A percentile compares a stretch with the other conserved stretches of the same genome.
These are phyloP conservation scores for Gymnocheta viridis DNA, from an alignment of 2,888 invertebrate genomes.

Conservation along the genomic window DNA sequence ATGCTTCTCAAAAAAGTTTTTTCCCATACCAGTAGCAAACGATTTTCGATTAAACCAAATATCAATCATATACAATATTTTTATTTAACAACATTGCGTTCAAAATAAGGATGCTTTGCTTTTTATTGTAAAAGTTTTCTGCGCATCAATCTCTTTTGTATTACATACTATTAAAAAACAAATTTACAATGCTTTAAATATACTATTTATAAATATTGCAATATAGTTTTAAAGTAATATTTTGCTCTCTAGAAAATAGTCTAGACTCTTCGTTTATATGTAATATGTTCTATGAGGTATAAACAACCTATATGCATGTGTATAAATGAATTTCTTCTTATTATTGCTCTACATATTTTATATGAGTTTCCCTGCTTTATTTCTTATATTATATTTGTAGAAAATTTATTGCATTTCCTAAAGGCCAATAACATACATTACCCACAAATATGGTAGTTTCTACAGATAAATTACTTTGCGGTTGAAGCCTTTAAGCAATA, in stretches of 20 bases:
- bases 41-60: too few species aligned
- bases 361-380: background rate
- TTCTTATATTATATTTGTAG: background rate
- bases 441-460: slow-evolving; percentile 66
- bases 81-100: too few species aligned
- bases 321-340: slow-evolving; percentile 31
- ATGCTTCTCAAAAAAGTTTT: too few species aligned
- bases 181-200: too few species aligned
- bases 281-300: slow-evolving; percentile 23
- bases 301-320: background rate
- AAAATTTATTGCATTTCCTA: slow-evolving; percentile 67
- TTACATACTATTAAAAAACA: too few species aligned
- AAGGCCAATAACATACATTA: slow-evolving; percentile 69
- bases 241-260: slow-evolving; percentile 24
- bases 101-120: too few species aligned
- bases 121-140: too few species aligned
- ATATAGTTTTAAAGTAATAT: background rate
- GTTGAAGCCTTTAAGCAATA: slow-evolving; percentile 52
- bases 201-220: background rate
- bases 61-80: too few species aligned
- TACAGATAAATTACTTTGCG: slow-evolving; percentile 66
- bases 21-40: too few species aligned
- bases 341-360: slow-evolving; percentile 41
- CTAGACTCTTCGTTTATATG: slow-evolving; percentile 30
- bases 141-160: too few species aligned